Conservation (phyloP, 2,797 vertebrate species). For the Hybognathus amarus region DNA sequence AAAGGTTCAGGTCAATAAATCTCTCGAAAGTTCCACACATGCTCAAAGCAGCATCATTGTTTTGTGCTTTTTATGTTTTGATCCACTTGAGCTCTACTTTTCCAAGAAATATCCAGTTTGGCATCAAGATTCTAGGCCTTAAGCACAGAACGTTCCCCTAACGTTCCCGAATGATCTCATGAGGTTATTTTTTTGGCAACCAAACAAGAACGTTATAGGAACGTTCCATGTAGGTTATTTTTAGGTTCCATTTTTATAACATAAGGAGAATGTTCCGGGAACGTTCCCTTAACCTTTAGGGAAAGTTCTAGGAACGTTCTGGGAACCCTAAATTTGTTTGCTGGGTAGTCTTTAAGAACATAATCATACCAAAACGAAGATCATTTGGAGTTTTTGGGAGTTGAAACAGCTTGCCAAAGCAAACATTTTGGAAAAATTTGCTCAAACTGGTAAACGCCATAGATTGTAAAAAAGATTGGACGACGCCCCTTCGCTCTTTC, state of each 20-base stretch:
- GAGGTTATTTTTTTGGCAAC: too few relatives aligned
- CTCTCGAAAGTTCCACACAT: background rate
- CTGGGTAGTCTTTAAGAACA: background rate
- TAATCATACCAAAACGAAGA: background rate
- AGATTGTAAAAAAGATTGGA: too few relatives aligned
- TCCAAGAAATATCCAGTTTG: conserved; percentile 63
- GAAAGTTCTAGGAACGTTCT: too few relatives aligned
- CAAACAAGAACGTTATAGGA: too few relatives aligned
- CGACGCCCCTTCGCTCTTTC: too few relatives aligned
- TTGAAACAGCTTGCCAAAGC: background rate
- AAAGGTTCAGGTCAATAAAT: conserved; percentile 1
- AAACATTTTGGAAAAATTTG: background rate
- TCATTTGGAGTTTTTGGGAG: background rate
- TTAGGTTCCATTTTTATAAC: too few relatives aligned
- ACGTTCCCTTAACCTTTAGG: too few relatives aligned
- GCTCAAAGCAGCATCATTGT: background rate
- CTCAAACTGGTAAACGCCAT: background rate
- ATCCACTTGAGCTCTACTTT: conserved; percentile 61
- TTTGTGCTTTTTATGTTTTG: conserved; percentile 54
- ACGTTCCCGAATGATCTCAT: too few relatives aligned
- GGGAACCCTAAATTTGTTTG: too few relatives aligned
- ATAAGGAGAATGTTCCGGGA: too few relatives aligned
- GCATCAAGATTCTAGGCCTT: conserved; percentile 25
- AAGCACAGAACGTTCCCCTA: too few relatives aligned
- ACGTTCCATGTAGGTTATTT: too few relatives aligned